Base-by-base conservation (phyloP, 2,797 vertebrate species). In the Prunella strophiata region DNA sequence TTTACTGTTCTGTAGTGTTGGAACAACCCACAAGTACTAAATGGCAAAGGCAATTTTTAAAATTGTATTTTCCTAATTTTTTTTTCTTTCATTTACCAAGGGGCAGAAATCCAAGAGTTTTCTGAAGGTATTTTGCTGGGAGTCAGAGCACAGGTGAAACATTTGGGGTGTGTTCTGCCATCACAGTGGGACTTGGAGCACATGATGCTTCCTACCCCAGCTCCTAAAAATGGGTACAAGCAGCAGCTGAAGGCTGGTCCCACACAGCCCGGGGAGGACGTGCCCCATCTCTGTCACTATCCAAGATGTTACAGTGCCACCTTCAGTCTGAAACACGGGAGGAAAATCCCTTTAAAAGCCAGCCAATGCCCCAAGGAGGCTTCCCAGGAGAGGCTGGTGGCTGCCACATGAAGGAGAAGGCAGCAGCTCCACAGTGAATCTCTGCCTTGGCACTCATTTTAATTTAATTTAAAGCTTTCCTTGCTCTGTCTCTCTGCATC, bases 261-360 rank as follows among this genome's bases (percentile, higher is more conserved):
- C 70, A 27, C 52, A 12, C 25, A 36, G 62, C 85, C 67, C 25
- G 19, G 47, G 50, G 76, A 42, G 40, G 78, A 38, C 14, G 7
- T 88, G 86, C 79, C 91, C 93, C 94, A 91, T 86, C 63, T 23
- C 59, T n/a, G 55, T 7, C 75, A 45, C 36, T 4, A 93, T 83
- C 32, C 7, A 51, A 73, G 57, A 86, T 73, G 83, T 27, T 77
- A 71, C 45, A 79, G 70, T 83, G 83, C 88, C 63, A 57, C 88
- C 95, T 97, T 96, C 95, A 96, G 96, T 88, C 91, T 19, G 67
- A 45, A 52, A 66, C 0, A 29, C 20, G 25, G 78, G 81, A 85
- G 36, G 45, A 38, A 45, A 55, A 78, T 68, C 23, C 58, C 55
- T 59, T 34, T 9, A 32, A 3, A 17, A 43, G 14, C 16, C 45